phyloP scores from a whole-genome alignment of 2,113 vertebrate species.

The Halichoerus grypus region DNA sequence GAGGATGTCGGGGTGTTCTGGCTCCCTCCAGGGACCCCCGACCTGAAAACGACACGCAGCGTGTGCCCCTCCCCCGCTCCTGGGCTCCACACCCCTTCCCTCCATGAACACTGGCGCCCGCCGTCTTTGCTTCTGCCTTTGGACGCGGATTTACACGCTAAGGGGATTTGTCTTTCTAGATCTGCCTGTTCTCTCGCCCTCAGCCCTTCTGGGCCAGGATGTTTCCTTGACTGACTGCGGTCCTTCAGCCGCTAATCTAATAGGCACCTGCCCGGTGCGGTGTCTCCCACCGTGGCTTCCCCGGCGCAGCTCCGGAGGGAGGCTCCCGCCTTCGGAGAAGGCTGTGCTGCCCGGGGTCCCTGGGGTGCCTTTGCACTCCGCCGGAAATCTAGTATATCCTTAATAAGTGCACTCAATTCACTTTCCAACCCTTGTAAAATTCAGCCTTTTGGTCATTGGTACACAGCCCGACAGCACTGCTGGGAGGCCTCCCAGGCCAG shows the following conservation, averaged over 20 bases:
- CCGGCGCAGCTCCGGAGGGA: not conserved
- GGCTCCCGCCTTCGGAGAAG: not conserved
- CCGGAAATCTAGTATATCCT: conserved; percentile 73
- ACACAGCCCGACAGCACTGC: not conserved
- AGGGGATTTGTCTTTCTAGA: conserved; percentile 63
- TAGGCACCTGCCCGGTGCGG: conserved; percentile 2
- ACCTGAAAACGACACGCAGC: no score
- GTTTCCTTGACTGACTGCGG: not conserved
- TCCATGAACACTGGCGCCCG: not conserved
- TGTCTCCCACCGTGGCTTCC: not conserved
- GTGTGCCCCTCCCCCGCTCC: not conserved
- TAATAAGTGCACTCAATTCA: conserved; percentile 80
- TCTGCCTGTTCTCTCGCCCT: not conserved
- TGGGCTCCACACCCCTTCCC: not conserved
- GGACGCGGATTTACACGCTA: conserved; percentile 64
- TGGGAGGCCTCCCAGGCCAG: not conserved
- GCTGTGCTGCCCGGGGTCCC: conserved; percentile 25
- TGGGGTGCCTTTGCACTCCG: conserved; percentile 55
- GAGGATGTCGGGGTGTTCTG: not conserved
- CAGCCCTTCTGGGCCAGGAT: conserved; percentile 6
- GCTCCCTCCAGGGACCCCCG: not conserved
- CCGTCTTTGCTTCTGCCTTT: not conserved
- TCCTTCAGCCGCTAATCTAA: conserved; percentile 51
- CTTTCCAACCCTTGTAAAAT: conserved; percentile 76
- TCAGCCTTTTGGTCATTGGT: conserved; percentile 71